Conservation (phyloP, 2,113 vertebrate genomes). For the Microtus oregoni region DNA sequence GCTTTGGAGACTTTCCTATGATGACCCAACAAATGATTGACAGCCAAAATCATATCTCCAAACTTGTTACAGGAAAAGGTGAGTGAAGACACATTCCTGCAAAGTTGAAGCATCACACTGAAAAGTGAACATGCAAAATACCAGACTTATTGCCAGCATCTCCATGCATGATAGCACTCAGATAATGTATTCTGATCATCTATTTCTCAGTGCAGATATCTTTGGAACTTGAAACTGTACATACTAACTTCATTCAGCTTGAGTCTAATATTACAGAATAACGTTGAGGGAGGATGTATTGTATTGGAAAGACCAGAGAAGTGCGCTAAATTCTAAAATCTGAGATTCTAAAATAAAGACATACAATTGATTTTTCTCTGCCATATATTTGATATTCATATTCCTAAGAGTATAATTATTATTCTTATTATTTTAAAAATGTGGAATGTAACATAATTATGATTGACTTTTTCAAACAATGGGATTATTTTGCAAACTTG, state of each 20-base stretch:
- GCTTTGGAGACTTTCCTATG: neutral
- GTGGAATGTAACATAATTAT: neutral
- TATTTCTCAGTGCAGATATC: neutral
- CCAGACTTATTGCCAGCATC: neutral
- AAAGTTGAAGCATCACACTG: neutral
- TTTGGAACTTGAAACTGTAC: neutral
- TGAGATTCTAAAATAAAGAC: neutral
- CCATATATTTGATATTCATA: neutral
- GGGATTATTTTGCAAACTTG: neutral
- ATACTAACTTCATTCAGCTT: neutral
- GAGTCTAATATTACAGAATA: neutral
- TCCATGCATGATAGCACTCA: neutral
- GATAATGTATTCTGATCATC: neutral
- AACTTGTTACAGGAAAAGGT: neutral
- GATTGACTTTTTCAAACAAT: neutral
- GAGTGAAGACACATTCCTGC: neutral
- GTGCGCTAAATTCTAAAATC: neutral
- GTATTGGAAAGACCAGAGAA: neutral
- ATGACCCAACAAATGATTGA: neutral
- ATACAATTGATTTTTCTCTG: neutral
- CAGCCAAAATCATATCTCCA: neutral
- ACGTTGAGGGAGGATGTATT: neutral
- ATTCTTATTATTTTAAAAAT: neutral
- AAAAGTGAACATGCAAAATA: conserved; percentile 7
- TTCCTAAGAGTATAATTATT: neutral